phyloP scores from a whole-genome alignment of 2,113 vertebrate species.

The Neodontobutis hainanensis region DNA sequence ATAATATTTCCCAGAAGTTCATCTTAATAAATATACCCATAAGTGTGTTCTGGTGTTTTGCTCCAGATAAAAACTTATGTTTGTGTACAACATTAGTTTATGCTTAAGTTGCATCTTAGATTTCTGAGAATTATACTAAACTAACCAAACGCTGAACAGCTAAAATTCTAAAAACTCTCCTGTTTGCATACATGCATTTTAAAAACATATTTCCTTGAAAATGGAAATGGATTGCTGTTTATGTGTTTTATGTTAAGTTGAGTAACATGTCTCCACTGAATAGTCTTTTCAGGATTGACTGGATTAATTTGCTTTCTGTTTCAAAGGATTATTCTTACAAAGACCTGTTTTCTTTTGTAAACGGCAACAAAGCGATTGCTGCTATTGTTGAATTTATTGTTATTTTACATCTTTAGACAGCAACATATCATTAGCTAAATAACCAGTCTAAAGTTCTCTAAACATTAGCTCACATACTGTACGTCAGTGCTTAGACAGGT shows the following conservation, averaged over 20 bases:
- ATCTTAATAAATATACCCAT: conserved; percentile 19
- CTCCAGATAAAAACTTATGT: conserved; percentile 18
- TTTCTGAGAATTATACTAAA: conserved; percentile 11
- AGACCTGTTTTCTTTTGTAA: background rate
- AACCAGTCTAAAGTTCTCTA: background rate
- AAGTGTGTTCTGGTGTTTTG: conserved; percentile 17
- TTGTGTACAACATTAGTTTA: conserved; percentile 1
- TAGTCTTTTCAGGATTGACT: conserved; percentile 11
- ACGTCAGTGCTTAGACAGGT: conserved; percentile 5
- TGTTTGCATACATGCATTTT: conserved; percentile 8
- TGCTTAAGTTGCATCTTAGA: background rate
- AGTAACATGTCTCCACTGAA: conserved; percentile 37
- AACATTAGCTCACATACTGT: background rate
- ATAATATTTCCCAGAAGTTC: background rate
- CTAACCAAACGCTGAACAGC: background rate
- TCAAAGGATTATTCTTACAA: conserved; percentile 20
- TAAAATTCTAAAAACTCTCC: conserved; percentile 3
- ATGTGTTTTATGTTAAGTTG: conserved; percentile 40
- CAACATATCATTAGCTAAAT: conserved; percentile 1
- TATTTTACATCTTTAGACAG: conserved; percentile 1
- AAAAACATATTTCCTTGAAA: conserved; percentile 22
- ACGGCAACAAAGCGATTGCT: background rate
- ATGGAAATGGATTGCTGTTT: conserved; percentile 2
- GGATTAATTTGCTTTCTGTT: conserved; percentile 38
- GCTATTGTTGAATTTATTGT: background rate